phyloP scores from a whole-genome alignment of 2,888 invertebrate species.

The Machimus atricapillus region DNA sequence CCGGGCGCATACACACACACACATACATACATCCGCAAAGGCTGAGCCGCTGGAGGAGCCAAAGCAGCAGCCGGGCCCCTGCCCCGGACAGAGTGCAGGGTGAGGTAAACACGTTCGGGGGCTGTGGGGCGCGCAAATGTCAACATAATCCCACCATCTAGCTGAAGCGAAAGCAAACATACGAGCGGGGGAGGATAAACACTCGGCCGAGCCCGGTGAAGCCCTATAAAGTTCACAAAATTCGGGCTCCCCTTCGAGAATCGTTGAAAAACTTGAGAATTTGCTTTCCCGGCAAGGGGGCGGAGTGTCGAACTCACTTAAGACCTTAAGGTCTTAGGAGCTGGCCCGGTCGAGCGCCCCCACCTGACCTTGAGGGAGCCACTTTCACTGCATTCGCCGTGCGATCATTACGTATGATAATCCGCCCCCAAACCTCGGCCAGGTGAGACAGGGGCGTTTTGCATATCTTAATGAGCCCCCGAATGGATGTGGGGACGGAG shows the following conservation, averaged over 20 bases:
- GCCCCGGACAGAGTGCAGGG: not conserved
- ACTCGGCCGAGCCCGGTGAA: not conserved
- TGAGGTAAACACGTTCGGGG: conserved; percentile 10
- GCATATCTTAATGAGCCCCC: not conserved
- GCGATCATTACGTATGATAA: not conserved
- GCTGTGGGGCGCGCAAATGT: not conserved
- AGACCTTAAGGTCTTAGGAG: not conserved
- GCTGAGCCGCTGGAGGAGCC: not conserved
- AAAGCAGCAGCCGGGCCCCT: not conserved
- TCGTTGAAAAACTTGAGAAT: not conserved
- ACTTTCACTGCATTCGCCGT: conserved; percentile 19
- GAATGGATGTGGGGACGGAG: not conserved
- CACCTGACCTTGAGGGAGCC: conserved; percentile 1
- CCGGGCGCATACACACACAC: not conserved
- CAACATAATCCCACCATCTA: conserved; percentile 15
- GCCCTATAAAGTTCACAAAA: not conserved
- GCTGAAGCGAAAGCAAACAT: not conserved
- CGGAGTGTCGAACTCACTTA: not conserved
- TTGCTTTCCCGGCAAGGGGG: not conserved
- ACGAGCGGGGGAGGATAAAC: not conserved
- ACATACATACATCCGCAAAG: not conserved
- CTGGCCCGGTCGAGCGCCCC: not conserved
- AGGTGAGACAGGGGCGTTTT: not conserved
- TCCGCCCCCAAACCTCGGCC: not conserved
- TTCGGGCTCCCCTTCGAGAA: not conserved